A percentile compares a stretch with the other conserved stretches of the same genome.
Evolutionary conservation across 1,140 invertebrate genomes (phyloP).

Genomic region (Octopus sinensis): DNA sequence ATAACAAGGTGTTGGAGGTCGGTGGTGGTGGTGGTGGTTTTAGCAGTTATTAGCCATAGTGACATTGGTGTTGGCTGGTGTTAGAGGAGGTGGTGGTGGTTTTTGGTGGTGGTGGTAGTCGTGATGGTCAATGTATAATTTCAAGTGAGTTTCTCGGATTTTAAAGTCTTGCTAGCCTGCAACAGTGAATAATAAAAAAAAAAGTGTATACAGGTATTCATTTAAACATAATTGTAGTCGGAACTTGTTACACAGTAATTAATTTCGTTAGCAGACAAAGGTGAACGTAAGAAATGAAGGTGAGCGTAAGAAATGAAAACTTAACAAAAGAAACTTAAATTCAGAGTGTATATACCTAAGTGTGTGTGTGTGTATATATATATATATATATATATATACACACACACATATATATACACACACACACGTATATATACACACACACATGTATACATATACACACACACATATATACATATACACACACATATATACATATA

Average conservation of each 20-base stretch:
- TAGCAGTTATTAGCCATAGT: too few relatives aligned
- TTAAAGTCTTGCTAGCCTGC: slow-evolving; percentile 36
- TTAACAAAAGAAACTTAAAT: background rate
- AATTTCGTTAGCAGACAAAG: background rate
- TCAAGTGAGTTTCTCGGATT: slow-evolving; percentile 38
- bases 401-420: too few relatives aligned
- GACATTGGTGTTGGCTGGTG: too few relatives aligned
- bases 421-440: background rate
- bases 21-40: too few relatives aligned
- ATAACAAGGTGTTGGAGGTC: too few relatives aligned
- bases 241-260: background rate
- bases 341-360: background rate
- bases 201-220: background rate
- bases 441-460: background rate
- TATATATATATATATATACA: too few relatives aligned
- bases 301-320: background rate
- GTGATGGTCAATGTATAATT: background rate
- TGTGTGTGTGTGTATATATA: too few relatives aligned
- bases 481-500: background rate
- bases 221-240: background rate
- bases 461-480: background rate
- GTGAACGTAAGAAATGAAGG: background rate
- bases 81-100: too few relatives aligned
- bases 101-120: background rate
- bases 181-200: slow-evolving; percentile 16